These are phyloP conservation scores for Poecilia velifera DNA, from an alignment of 2,797 vertebrate species.

Conservation along the genomic window DNA sequence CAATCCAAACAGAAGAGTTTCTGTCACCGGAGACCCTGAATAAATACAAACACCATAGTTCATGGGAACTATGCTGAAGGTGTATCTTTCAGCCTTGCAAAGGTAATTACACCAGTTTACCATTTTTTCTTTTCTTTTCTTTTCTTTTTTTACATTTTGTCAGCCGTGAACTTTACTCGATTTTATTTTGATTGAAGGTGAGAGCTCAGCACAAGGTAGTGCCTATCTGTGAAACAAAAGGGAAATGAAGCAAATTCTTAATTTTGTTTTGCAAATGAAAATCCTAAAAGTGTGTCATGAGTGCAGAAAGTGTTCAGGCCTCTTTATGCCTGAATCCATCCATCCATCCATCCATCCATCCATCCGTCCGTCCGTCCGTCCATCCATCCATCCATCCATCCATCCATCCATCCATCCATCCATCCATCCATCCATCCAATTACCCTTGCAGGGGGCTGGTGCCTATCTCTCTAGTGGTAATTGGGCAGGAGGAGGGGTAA, in stretches of 20 bases:
- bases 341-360: too few relatives aligned
- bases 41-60: constrained; percentile 33
- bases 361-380: too few relatives aligned
- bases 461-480: too few relatives aligned
- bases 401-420: too few relatives aligned
- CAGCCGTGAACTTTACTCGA: neutral
- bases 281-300: neutral
- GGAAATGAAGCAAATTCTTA: neutral
- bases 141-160: neutral
- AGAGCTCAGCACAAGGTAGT: neutral
- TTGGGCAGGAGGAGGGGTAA: too few relatives aligned
- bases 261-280: neutral
- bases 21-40: constrained; percentile 35
- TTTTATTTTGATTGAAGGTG: neutral
- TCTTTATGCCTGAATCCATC: neutral
- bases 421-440: too few relatives aligned
- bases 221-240: neutral
- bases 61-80: neutral
- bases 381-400: too few relatives aligned
- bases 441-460: too few relatives aligned
- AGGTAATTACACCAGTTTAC: neutral
- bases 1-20: constrained; percentile 43
- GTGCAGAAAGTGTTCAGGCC: neutral
- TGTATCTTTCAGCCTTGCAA: neutral
- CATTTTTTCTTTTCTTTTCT: neutral